phyloP scores from a whole-genome alignment of 2,888 invertebrate genomes.

The Lampropteryx suffumata region DNA sequence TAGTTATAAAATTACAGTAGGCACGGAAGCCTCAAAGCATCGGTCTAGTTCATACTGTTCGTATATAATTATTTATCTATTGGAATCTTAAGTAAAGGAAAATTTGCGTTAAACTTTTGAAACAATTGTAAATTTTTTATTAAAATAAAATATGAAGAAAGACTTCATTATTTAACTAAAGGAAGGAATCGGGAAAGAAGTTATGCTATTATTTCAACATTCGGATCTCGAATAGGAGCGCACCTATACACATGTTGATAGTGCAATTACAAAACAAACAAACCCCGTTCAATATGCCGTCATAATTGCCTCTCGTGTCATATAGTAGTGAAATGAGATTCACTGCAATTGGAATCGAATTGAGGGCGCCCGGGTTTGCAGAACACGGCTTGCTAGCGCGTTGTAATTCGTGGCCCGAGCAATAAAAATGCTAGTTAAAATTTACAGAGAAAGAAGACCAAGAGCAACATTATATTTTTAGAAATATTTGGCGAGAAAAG shows the following conservation, averaged over 20 bases:
- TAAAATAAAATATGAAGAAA: no score
- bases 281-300: constrained; percentile 62
- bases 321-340: constrained; percentile 50
- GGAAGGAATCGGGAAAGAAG: no score
- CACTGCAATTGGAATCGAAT: constrained; percentile 47
- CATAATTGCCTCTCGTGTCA: constrained; percentile 65
- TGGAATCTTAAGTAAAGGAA: no score
- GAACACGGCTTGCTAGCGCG: constrained; percentile 48
- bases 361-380: constrained; percentile 36
- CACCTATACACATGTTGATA: constrained; percentile 43
- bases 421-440: constrained; percentile 30
- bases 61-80: no score
- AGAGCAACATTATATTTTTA: constrained; percentile 14
- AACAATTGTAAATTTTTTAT: no score
- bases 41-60: no score
- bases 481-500: constrained; percentile 38
- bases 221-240: constrained; percentile 42
- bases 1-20: no score
- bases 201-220: no score
- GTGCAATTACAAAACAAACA: constrained; percentile 56
- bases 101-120: no score
- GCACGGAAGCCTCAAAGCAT: no score
- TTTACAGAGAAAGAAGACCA: constrained; percentile 36
- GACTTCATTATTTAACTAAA: no score
- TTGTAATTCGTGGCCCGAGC: constrained; percentile 42